Percentiles rank a stretch among this genome's conserved stretches.
Conservation (phyloP, 2,888 invertebrate species). For the Sepioteuthis lessoniana region DNA sequence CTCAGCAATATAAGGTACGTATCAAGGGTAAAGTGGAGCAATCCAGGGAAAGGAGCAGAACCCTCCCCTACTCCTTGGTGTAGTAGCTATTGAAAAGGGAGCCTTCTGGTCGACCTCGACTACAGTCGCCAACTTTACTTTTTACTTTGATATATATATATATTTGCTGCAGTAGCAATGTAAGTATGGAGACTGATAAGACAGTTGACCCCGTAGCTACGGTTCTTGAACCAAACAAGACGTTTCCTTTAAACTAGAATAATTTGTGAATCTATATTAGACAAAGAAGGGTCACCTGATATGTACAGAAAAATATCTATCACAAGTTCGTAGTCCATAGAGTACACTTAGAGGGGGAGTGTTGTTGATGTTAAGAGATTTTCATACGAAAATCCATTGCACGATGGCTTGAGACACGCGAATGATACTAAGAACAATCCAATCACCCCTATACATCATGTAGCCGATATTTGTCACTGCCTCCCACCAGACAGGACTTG, state of each 20-base stretch:
- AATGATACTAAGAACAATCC: constrained; percentile 61
- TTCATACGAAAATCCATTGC: constrained; percentile 63
- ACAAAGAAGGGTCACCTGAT: not conserved
- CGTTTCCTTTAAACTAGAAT: not conserved
- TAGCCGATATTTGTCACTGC: too few species aligned
- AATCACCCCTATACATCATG: constrained; percentile 54
- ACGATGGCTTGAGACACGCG: constrained; percentile 63
- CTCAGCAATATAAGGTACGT: too few species aligned
- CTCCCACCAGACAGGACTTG: too few species aligned
- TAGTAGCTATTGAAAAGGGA: too few species aligned
- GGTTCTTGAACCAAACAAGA: constrained; percentile 33
- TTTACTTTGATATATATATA: too few species aligned
- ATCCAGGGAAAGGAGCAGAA: too few species aligned
- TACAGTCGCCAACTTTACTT: too few species aligned
- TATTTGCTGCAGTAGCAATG: not conserved
- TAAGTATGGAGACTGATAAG: not conserved
- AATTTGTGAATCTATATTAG: not conserved
- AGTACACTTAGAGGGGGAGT: not conserved
- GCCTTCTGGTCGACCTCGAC: too few species aligned
- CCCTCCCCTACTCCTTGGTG: too few species aligned
- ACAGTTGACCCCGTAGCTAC: not conserved
- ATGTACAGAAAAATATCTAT: constrained; percentile 36
- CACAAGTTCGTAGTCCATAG: constrained; percentile 36
- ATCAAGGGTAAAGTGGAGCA: too few species aligned
- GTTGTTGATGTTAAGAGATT: not conserved